Percentiles rank a stretch among this genome's conserved stretches.
phyloP scores from a whole-genome alignment of 30 jellyfish, hydroid and myxozoan species.

The Aurelia aurita region DNA sequence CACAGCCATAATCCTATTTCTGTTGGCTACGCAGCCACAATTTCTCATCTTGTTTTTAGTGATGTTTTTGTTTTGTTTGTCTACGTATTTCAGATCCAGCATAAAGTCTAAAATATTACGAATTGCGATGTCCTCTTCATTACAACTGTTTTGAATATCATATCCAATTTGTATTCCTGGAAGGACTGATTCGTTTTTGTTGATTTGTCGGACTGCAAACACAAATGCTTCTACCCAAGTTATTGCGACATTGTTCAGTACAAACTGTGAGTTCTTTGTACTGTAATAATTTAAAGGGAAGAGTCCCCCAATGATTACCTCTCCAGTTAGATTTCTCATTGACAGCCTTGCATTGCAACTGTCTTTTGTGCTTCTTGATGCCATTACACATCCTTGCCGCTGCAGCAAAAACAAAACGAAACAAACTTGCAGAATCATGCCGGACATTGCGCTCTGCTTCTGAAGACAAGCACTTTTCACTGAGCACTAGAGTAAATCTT shows the following conservation, averaged over 20 bases:
- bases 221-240: slow-evolving; percentile 83
- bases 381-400: not conserved
- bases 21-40: slow-evolving; percentile 41
- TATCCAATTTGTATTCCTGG: slow-evolving; percentile 78
- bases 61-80: not conserved
- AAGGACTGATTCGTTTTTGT: slow-evolving; percentile 33
- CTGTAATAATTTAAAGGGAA: slow-evolving; percentile 78
- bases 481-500: too few species aligned
- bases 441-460: too few species aligned
- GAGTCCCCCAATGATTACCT: slow-evolving; percentile 76
- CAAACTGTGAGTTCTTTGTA: slow-evolving; percentile 24
- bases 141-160: slow-evolving; percentile 86
- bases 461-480: not conserved
- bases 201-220: slow-evolving; percentile 57
- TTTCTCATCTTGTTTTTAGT: not conserved
- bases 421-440: too few species aligned
- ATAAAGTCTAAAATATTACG: slow-evolving; percentile 72
- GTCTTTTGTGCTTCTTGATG: not conserved
- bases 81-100: slow-evolving; percentile 44
- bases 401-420: not conserved
- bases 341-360: slow-evolving; percentile 40
- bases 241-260: slow-evolving; percentile 64
- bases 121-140: slow-evolving; percentile 63
- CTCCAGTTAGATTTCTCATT: slow-evolving; percentile 58
- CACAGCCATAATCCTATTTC: slow-evolving; percentile 61